Percentiles rank a stretch among this genome's conserved stretches.
These are phyloP conservation scores for Cyclura pinguis DNA, from an alignment of 2,797 vertebrate species.

Conservation along the genomic window DNA sequence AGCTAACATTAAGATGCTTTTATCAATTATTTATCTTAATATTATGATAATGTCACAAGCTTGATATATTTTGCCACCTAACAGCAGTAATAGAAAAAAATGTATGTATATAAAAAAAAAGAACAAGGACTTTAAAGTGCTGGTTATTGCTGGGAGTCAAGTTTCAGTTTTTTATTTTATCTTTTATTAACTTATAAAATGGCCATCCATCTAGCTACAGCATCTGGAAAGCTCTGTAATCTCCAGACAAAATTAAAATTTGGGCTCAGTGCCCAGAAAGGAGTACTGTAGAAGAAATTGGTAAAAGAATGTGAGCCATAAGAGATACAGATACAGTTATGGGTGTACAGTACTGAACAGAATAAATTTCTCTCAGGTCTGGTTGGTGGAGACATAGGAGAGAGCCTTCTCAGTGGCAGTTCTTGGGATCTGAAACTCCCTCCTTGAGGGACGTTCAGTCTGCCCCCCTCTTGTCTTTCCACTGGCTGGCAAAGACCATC, in stretches of 20 bases:
- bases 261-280: slow-evolving; percentile 68
- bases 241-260: slow-evolving; percentile 70
- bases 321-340: slow-evolving; percentile 23
- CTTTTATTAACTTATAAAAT: slow-evolving; percentile 74
- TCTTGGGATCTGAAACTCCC: no score
- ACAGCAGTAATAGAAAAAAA: slow-evolving; percentile 51
- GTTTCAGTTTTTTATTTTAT: slow-evolving; percentile 68
- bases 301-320: background rate
- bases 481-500: no score
- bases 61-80: slow-evolving; percentile 51
- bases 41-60: slow-evolving; percentile 63
- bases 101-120: slow-evolving; percentile 8
- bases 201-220: slow-evolving; percentile 59
- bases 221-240: slow-evolving; percentile 69
- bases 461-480: no score
- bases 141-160: slow-evolving; percentile 55
- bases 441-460: no score
- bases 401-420: no score
- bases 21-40: slow-evolving; percentile 61
- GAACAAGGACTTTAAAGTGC: slow-evolving; percentile 54
- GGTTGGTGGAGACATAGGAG: no score
- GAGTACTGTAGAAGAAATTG: background rate
- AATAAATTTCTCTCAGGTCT: background rate
- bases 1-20: slow-evolving; percentile 56
- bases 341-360: background rate